Evolutionary conservation across 92 coral and sea anemone genomes (phyloP).

Genomic region (Montipora capitata): DNA sequence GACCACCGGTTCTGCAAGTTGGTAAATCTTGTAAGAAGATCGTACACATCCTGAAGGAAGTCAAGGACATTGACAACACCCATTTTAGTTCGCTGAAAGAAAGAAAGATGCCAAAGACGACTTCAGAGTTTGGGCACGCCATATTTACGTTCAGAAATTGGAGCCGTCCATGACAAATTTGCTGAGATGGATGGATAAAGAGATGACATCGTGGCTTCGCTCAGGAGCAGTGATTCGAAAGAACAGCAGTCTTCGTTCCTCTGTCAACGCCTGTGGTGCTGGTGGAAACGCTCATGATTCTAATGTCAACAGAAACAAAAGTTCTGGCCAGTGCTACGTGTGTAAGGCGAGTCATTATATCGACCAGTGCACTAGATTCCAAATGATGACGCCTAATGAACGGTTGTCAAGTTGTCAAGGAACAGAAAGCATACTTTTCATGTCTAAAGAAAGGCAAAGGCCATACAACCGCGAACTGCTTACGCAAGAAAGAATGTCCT

Average conservation of each 20-base stretch:
- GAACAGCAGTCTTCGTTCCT: slow-evolving; percentile 20
- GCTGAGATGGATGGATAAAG: slow-evolving; percentile 69
- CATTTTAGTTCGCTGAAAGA: not conserved
- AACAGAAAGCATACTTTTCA: slow-evolving; percentile 69
- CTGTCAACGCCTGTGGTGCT: slow-evolving; percentile 12
- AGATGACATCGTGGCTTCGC: slow-evolving; percentile 67
- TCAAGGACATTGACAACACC: slow-evolving; percentile 49
- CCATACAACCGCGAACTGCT: slow-evolving; percentile 60
- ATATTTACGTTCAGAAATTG: slow-evolving; percentile 41
- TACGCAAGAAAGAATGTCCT: slow-evolving; percentile 61
- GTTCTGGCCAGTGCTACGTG: slow-evolving; percentile 55
- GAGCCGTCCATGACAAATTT: slow-evolving; percentile 62
- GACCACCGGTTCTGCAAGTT: too few species aligned
- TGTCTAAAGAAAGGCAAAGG: slow-evolving; percentile 72
- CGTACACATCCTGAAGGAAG: slow-evolving; percentile 62
- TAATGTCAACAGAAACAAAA: not conserved
- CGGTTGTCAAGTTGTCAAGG: slow-evolving; percentile 73
- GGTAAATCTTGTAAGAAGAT: too few species aligned
- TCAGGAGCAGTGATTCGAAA: slow-evolving; percentile 77
- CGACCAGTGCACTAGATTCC: slow-evolving; percentile 62
- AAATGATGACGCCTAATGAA: slow-evolving; percentile 48
- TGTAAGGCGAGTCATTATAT: slow-evolving; percentile 65
- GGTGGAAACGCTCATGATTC: not conserved
- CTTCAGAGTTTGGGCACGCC: slow-evolving; percentile 70
- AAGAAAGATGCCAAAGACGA: slow-evolving; percentile 70